Evolutionary conservation across 2,888 invertebrate genomes (phyloP).

Genomic region (Aphelenchoides bicaudatus): DNA sequence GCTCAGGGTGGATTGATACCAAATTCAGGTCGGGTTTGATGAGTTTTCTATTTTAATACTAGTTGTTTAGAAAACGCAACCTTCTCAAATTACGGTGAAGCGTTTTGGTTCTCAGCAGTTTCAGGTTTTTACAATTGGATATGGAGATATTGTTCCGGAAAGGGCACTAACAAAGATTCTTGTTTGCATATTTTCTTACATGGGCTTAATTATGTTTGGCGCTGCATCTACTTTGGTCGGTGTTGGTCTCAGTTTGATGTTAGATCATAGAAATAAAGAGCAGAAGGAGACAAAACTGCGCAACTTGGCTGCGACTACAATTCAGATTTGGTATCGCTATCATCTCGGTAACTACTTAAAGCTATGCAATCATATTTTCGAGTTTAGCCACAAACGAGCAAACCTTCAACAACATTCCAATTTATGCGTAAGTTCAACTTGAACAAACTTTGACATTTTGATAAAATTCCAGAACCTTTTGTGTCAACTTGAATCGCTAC

Average conservation of each 20-base stretch:
- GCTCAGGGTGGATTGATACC: neutral
- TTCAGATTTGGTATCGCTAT: conserved; percentile 42
- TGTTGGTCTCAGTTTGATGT: conserved; percentile 50
- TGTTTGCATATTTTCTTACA: conserved; percentile 45
- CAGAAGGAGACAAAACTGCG: conserved; percentile 40
- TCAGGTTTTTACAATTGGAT: conserved; percentile 36
- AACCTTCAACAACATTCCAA: neutral
- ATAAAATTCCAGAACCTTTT: neutral
- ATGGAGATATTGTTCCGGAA: conserved; percentile 50
- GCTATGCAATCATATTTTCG: too few species aligned
- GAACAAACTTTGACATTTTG: conserved; percentile 1
- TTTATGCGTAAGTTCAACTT: neutral
- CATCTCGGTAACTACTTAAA: too few species aligned
- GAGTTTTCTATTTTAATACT: neutral
- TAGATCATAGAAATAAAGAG: conserved; percentile 47
- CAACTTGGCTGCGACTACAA: conserved; percentile 45
- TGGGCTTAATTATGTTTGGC: conserved; percentile 45
- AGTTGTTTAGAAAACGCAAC: conserved; percentile 17
- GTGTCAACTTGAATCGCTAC: conserved; percentile 3
- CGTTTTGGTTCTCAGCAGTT: conserved; percentile 53
- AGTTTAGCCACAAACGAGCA: neutral
- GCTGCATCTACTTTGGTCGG: conserved; percentile 50
- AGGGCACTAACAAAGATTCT: conserved; percentile 46
- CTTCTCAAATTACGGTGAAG: conserved; percentile 38
- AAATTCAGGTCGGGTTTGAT: neutral